These are phyloP conservation scores for Apodemia duryi DNA, from an alignment of 2,888 invertebrate genomes.

Conservation along the genomic window DNA sequence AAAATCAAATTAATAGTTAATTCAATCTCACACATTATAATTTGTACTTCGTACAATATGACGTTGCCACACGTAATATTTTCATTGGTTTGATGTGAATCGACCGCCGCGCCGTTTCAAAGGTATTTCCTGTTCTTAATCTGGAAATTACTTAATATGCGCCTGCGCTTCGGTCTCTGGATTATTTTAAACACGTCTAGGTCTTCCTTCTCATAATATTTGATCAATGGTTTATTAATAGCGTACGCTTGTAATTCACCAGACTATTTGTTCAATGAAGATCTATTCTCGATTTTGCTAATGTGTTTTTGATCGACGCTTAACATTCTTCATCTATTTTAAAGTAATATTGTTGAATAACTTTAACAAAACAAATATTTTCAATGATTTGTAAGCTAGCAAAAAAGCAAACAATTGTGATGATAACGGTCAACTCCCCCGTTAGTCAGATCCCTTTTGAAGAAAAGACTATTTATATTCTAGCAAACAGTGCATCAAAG, in stretches of 20 bases:
- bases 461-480: too few relatives aligned
- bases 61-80: conserved; percentile 56
- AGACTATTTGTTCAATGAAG: conserved; percentile 13
- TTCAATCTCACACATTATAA: conserved; percentile 34
- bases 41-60: conserved; percentile 36
- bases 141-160: conserved; percentile 56
- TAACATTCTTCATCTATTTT: not conserved
- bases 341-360: not conserved
- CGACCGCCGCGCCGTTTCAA: conserved; percentile 53
- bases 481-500: too few relatives aligned
- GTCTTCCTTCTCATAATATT: conserved; percentile 12
- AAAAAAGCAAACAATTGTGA: too few relatives aligned
- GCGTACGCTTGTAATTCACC: conserved; percentile 22
- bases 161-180: conserved; percentile 44
- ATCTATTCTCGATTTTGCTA: conserved; percentile 8
- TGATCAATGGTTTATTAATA: conserved; percentile 13
- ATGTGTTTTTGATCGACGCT: conserved; percentile 10
- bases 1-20: not conserved
- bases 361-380: not conserved
- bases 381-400: too few relatives aligned
- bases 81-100: conserved; percentile 62
- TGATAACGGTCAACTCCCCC: too few relatives aligned
- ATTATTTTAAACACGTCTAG: conserved; percentile 23
- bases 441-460: too few relatives aligned
- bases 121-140: conserved; percentile 70